Conservation (phyloP, 30 jellyfish, hydroid and myxozoan genomes). For the Cassiopea xamachana region DNA sequence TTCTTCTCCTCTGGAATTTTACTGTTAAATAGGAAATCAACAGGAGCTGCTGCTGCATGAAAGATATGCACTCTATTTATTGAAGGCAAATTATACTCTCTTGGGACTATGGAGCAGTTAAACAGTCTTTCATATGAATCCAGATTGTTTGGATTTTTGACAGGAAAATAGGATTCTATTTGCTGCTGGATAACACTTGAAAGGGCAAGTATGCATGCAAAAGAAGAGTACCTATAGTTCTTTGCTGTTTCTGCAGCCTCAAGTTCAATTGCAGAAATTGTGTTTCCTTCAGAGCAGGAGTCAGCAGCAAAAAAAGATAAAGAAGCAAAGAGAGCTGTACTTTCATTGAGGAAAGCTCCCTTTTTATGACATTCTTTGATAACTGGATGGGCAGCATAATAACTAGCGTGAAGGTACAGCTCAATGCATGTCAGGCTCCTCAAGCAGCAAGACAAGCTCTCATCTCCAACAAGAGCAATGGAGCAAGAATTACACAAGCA, state of each 20-base stretch:
- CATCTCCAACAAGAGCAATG: conserved; percentile 59
- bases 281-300: background rate
- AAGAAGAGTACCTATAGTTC: background rate
- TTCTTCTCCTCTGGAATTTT: background rate
- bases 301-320: conserved; percentile 31
- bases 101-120: conserved; percentile 35
- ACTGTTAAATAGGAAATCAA: background rate
- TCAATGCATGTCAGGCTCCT: conserved; percentile 31
- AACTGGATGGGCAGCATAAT: conserved; percentile 34
- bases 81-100: background rate
- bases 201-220: conserved; percentile 2
- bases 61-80: conserved; percentile 4
- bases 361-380: background rate
- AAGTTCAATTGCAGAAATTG: background rate
- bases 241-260: conserved; percentile 21
- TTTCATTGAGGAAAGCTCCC: background rate
- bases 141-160: background rate
- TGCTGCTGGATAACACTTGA: conserved; percentile 47
- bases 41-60: background rate
- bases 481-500: conserved; percentile 56
- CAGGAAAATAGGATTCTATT: conserved; percentile 50
- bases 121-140: conserved; percentile 8
- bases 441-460: conserved; percentile 12
- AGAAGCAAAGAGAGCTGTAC: background rate
- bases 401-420: conserved; percentile 13